phyloP scores from a whole-genome alignment of 2,113 vertebrate species.

The Neotragus pygmaeus region DNA sequence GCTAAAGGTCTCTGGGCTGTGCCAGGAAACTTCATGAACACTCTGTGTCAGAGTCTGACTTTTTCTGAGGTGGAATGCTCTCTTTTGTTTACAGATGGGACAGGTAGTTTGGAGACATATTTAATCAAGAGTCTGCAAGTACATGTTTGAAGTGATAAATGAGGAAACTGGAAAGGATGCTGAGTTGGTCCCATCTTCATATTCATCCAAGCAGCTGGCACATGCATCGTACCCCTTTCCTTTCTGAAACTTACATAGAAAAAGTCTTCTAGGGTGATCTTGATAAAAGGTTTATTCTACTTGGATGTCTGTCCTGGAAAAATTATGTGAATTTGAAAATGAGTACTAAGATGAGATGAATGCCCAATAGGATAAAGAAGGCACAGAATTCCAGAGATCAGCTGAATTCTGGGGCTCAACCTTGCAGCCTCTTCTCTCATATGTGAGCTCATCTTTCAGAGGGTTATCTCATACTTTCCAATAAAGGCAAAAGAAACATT shows the following conservation, averaged over 20 bases:
- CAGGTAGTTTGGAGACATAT: conserved; percentile 92
- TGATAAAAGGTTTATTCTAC: neutral
- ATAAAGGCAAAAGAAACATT: neutral
- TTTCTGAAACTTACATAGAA: conserved; percentile 37
- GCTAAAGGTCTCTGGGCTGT: conserved; percentile 85
- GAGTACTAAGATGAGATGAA: neutral
- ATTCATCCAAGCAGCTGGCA: conserved; percentile 91
- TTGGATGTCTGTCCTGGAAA: neutral
- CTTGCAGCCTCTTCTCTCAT: neutral
- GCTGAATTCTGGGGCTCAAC: neutral
- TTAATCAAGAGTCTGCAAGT: conserved; percentile 88
- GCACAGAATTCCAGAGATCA: neutral
- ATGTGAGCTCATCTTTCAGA: neutral
- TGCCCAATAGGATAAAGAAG: neutral
- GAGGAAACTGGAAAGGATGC: conserved; percentile 90
- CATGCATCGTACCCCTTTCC: conserved; percentile 90
- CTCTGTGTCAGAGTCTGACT: conserved; percentile 89
- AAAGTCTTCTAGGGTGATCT: neutral
- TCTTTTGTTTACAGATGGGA: conserved; percentile 92
- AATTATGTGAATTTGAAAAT: neutral
- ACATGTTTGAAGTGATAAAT: conserved; percentile 92
- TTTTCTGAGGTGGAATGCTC: conserved; percentile 87
- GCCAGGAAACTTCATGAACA: conserved; percentile 86
- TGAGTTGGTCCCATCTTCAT: conserved; percentile 91
- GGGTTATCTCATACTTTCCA: neutral